These are phyloP conservation scores for Ophioninae sp. DNA, from an alignment of 2,888 invertebrate genomes.

Conservation along the genomic window DNA sequence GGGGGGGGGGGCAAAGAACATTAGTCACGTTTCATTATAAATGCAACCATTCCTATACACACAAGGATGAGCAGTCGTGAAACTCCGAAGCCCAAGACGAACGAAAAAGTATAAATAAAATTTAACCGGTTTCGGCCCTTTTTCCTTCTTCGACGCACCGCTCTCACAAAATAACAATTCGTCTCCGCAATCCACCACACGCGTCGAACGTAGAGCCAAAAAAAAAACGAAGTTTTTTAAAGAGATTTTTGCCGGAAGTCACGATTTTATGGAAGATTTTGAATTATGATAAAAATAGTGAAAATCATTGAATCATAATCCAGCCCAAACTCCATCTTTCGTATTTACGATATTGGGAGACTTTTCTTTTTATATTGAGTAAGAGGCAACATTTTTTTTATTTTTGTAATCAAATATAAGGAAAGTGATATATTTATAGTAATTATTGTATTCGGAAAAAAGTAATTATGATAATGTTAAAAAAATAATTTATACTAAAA, in stretches of 20 bases:
- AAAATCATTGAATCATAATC: too few relatives aligned
- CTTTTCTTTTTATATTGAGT: too few relatives aligned
- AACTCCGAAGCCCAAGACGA: conserved; percentile 26
- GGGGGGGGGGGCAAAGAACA: conserved; percentile 57
- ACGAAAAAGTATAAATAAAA: conserved; percentile 28
- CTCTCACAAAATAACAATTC: conserved; percentile 48
- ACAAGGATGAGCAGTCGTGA: conserved; percentile 38
- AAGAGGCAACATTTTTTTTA: too few relatives aligned
- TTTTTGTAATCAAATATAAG: too few relatives aligned
- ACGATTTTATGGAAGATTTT: not conserved
- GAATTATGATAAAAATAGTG: not conserved
- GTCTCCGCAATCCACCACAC: conserved; percentile 29
- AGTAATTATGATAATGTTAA: too few relatives aligned
- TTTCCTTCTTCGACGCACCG: conserved; percentile 11
- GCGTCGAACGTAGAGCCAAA: not conserved
- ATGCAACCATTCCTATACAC: conserved; percentile 59
- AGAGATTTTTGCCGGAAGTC: not conserved
- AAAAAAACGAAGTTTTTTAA: not conserved
- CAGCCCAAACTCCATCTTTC: too few relatives aligned
- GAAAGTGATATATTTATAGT: too few relatives aligned
- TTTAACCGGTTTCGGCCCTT: conserved; percentile 55
- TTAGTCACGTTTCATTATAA: conserved; percentile 73
- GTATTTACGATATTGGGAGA: too few relatives aligned
- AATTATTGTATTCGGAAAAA: too few relatives aligned
- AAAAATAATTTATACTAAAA: too few relatives aligned